These are phyloP conservation scores for Trichosurus vulpecula DNA, from an alignment of 2,797 vertebrate species.

Conservation along the genomic window DNA sequence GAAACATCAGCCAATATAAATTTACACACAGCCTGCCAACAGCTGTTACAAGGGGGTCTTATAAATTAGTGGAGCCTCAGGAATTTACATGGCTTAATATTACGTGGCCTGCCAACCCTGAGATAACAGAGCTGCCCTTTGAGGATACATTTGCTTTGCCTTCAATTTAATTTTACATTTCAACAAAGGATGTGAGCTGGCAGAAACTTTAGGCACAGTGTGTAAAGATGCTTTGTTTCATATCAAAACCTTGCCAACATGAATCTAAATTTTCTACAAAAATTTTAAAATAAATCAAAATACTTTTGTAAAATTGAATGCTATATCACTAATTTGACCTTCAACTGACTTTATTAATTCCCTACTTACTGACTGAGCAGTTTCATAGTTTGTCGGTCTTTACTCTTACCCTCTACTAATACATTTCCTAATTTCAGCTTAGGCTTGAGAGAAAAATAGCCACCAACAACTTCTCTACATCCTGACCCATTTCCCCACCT, in stretches of 20 bases:
- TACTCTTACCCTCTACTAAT: neutral
- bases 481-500: neutral
- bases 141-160: neutral
- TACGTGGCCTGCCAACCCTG: neutral
- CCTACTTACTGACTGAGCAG: neutral
- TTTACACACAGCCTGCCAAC: neutral
- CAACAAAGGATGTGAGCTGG: neutral
- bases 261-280: neutral
- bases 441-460: neutral
- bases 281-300: neutral
- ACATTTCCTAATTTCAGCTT: neutral
- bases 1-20: neutral
- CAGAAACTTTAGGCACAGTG: neutral
- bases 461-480: neutral
- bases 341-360: neutral
- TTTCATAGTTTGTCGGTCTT: neutral
- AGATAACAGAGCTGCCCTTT: neutral
- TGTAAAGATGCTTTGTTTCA: neutral
- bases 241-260: neutral
- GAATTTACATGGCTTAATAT: neutral
- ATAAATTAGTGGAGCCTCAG: neutral
- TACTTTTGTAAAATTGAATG: neutral
- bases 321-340: neutral
- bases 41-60: neutral
- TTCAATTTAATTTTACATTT: neutral